Evolutionary conservation across 1,140 invertebrate species (phyloP), one percentile per base, ranked within the genome.

Genomic region (Trachymyrmex cornetzi): DNA sequence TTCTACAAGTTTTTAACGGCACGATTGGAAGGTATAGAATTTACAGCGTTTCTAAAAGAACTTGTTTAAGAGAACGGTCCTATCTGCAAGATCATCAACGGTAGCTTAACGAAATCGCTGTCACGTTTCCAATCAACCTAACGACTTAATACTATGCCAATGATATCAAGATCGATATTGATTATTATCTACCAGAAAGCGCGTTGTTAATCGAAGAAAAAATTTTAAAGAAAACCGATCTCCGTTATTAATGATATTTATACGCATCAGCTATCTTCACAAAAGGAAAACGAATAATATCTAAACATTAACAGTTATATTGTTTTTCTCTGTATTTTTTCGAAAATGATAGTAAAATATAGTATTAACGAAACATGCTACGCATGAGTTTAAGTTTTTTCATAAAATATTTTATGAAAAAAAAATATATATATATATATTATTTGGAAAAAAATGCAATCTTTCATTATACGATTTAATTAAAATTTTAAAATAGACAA

Each of bases 81-180:
- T 79, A 48, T 79, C 44, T 71, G 64, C 34, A 71, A 61, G 30
- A 85, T 88, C 57, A 79, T 91, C 66, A 63, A 57, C 59, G 44
- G 57, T 66, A 61, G 72, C 74, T 91, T 87, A 87, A 91, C 90
- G 34, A 91, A 91, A 91, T 91, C 91, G 61, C 85, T 75, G 57
- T 88, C 81, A 77, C 82, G 88, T 91, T 91, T 91, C 80, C 84
- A 85, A 91, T 38, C 67, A 57, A 72, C 79, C 74, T 89, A 87
- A 91, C 77, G 81, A 91, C 87, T 91, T 91, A 91, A 91, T 91
- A 82, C 53, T 69, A 90, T 63, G 19, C 63, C 12, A 48, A 59
- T 16, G 19, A 24, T 67, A 85, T 48, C 75, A 74, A 87, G 80
- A 69, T 80, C 64, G 77, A 80, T 71, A 69, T 87, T 90, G 85